Conservation (phyloP, 2,797 vertebrate genomes). For the Pseudochromis fuscus region DNA sequence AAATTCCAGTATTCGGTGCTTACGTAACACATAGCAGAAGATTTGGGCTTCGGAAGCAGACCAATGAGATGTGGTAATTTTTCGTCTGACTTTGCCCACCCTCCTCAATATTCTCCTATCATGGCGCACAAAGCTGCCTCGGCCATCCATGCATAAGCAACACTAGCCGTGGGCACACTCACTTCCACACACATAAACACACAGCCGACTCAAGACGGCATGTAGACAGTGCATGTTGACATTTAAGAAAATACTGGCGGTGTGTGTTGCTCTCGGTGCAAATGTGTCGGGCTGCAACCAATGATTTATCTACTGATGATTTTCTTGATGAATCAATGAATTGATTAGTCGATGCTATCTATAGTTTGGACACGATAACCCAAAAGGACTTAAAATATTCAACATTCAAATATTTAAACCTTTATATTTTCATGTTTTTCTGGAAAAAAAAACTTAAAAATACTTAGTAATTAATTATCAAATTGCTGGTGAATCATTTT, state of each 20-base stretch:
- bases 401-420: not conserved
- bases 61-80: conserved; percentile 61
- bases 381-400: no score
- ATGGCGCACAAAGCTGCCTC: conserved; percentile 59
- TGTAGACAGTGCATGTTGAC: conserved; percentile 53
- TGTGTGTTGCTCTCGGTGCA: conserved; percentile 21
- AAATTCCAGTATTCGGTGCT: conserved; percentile 63
- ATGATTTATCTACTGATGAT: not conserved
- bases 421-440: not conserved
- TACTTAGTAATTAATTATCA: conserved; percentile 5
- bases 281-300: conserved; percentile 10
- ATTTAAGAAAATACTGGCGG: conserved; percentile 50
- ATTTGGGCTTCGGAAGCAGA: conserved; percentile 57
- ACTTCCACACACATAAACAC: conserved; percentile 42
- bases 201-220: conserved; percentile 26
- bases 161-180: conserved; percentile 56
- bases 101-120: conserved; percentile 67
- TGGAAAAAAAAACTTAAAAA: not conserved
- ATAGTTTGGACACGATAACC: no score
- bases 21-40: conserved; percentile 65
- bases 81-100: conserved; percentile 50
- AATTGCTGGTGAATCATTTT: not conserved
- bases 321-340: not conserved
- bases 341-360: no score
- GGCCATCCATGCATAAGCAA: conserved; percentile 69